Evolutionary conservation across 2,113 vertebrate genomes (phyloP).

Genomic region (Tor tambroides): DNA sequence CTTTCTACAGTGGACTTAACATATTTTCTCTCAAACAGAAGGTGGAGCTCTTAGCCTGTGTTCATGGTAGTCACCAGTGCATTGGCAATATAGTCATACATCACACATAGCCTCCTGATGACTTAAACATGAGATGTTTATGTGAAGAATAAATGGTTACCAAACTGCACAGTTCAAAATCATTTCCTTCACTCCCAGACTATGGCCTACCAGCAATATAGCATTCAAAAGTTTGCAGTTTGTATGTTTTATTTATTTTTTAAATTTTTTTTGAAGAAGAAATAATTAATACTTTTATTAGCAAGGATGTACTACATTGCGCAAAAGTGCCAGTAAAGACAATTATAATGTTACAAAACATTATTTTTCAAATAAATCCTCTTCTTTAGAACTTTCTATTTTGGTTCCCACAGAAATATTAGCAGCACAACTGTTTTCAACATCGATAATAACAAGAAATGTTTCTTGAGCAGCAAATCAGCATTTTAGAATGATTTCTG

Average conservation of each 20-base stretch:
- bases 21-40: constrained; percentile 43
- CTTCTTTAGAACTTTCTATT: neutral
- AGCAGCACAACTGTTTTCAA: neutral
- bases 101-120: neutral
- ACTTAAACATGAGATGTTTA: neutral
- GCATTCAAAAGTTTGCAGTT: neutral
- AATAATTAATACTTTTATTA: neutral
- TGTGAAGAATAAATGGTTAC: neutral
- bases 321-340: neutral
- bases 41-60: constrained; percentile 41
- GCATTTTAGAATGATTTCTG: too few relatives aligned
- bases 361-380: neutral
- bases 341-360: neutral
- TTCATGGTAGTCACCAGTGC: neutral
- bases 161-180: neutral
- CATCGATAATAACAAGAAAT: neutral
- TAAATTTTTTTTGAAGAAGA: neutral
- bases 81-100: neutral
- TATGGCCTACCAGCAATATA: neutral
- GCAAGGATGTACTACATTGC: neutral
- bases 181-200: neutral
- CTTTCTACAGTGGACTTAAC: neutral
- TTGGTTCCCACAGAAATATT: neutral
- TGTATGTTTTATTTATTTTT: neutral
- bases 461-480: too few relatives aligned